Base-by-base conservation (phyloP, 2,797 vertebrate genomes). In the Orestias chungarensis region DNA sequence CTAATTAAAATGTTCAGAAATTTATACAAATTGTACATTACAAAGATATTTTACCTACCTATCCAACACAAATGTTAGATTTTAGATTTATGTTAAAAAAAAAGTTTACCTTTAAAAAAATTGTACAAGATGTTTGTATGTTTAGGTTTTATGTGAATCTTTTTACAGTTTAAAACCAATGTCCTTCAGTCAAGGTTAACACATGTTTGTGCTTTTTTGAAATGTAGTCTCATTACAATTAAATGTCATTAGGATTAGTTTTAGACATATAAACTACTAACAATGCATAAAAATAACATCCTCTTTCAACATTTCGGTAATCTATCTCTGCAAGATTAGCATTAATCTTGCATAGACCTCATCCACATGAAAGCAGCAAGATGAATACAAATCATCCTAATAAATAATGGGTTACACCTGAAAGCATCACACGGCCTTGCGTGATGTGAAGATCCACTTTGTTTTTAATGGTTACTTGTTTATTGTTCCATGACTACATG, bases 261-360 rank as follows among this genome's bases (percentile, higher is more conserved):
- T 20, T 20, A 20, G 46, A 47, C 17, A 7, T 17, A 47, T 47
- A 6, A 47, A 20, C 25, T 71, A 35, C 31, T 38, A 15, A 73
- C 70, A 74, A 44, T 69, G 29, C 33, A 70, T 68, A 27, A 71
- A 72, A 29, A 0, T 23, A 4, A 38, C 49, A 35, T 15, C 52
- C 14, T 68, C 40, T 75, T 71, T 70, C 55, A 74, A 67, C 33
- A 80, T 78, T 71, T 55, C 82, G 65, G 76, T 67, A 57, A 75
- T 87, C 82, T 71, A 76, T n/a, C 23, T 82, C 61, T 75, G 29
- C 25, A 71, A 78, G 77, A 83, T 81, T 84, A 68, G 49, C 68
- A 87, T 85, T 75, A 89, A 86, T 82, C 75, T 88, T 74, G 77
- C 64, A 82, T 85, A 44, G 88, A 85, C 75, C 43, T 33, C 71